Evolutionary conservation across 2,888 invertebrate species (phyloP).

Genomic region (Spisula subtruncata): DNA sequence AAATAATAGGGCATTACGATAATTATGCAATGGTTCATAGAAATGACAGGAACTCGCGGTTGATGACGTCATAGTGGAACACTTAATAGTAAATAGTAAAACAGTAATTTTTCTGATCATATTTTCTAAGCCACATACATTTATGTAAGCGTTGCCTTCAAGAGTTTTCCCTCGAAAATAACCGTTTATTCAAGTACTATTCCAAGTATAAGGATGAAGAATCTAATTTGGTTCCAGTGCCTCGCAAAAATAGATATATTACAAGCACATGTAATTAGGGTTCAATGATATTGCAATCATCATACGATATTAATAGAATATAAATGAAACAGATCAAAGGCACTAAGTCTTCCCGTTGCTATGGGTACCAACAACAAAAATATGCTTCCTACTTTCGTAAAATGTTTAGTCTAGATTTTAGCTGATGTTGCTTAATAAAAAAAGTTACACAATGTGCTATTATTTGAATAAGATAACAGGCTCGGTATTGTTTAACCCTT

Average conservation of each 20-base stretch:
- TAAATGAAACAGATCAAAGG: conserved; percentile 1
- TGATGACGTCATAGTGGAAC: background rate
- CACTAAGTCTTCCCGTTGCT: background rate
- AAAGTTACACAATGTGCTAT: background rate
- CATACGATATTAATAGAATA: background rate
- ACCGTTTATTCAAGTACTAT: background rate
- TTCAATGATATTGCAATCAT: background rate
- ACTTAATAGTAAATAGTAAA: background rate
- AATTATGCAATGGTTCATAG: background rate
- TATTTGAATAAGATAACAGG: background rate
- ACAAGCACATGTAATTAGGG: background rate
- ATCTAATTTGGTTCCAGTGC: background rate
- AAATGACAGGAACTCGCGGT: background rate
- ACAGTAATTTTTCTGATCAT: background rate
- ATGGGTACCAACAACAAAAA: background rate
- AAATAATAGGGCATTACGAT: background rate
- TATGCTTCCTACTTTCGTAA: background rate
- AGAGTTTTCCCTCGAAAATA: background rate
- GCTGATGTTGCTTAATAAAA: background rate
- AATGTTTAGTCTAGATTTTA: background rate
- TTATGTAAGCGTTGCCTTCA: background rate
- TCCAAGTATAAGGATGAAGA: background rate
- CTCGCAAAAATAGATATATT: background rate
- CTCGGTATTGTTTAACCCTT: too few relatives aligned
- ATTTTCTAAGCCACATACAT: background rate